phyloP scores from a whole-genome alignment of 2,888 invertebrate genomes.

The Zelleria hepariella region DNA sequence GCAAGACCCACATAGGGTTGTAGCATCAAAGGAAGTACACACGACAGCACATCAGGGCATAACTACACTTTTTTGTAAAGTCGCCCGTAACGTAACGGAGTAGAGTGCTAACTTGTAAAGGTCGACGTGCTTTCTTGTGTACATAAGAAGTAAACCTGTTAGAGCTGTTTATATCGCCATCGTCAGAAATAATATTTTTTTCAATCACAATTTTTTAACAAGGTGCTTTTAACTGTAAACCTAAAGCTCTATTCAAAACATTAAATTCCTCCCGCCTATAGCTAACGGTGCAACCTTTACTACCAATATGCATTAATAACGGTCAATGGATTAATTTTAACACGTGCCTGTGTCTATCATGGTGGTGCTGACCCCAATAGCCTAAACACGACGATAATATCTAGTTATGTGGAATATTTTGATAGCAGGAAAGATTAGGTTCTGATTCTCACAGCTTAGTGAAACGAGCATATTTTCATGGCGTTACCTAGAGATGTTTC shows the following conservation, averaged over 20 bases:
- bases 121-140: too few relatives aligned
- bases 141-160: too few relatives aligned
- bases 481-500: too few relatives aligned
- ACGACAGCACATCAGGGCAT: too few relatives aligned
- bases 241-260: not conserved
- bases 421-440: too few relatives aligned
- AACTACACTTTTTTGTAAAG: too few relatives aligned
- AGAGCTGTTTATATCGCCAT: not conserved
- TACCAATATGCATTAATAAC: not conserved
- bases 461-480: too few relatives aligned
- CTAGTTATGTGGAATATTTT: not conserved
- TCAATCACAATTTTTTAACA: not conserved
- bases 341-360: not conserved
- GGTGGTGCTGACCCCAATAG: not conserved
- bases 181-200: not conserved
- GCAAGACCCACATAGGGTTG: too few relatives aligned
- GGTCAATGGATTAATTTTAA: not conserved
- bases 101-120: too few relatives aligned
- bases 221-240: not conserved
- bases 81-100: too few relatives aligned
- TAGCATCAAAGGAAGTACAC: too few relatives aligned
- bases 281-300: constrained; percentile 1
- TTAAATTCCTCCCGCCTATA: not conserved
- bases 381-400: not conserved
- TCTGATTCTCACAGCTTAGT: too few relatives aligned